These are phyloP conservation scores for Acanthopagrus latus DNA, from an alignment of 2,797 vertebrate genomes.

Conservation along the genomic window DNA sequence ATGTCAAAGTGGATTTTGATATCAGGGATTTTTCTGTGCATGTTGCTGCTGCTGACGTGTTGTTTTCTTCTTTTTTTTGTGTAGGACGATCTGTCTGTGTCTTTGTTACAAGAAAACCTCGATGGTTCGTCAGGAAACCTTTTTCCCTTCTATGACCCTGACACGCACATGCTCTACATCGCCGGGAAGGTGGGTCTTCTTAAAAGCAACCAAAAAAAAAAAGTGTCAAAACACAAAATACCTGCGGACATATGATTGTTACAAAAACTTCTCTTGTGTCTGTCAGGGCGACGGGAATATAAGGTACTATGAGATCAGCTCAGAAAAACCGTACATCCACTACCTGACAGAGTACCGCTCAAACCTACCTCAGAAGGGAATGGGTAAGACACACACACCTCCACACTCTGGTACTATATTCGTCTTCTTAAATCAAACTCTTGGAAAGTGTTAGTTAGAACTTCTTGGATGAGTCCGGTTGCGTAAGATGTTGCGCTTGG, in stretches of 20 bases:
- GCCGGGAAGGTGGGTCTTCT: slow-evolving; percentile 91
- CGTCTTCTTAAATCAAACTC: neutral
- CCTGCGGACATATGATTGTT: neutral
- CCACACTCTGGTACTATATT: neutral
- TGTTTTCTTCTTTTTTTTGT: slow-evolving; percentile 23
- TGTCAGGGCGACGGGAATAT: slow-evolving; percentile 95
- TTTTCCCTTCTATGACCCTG: slow-evolving; percentile 95
- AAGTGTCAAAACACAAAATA: neutral
- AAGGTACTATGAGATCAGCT: slow-evolving; percentile 94
- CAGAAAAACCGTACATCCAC: slow-evolving; percentile 92
- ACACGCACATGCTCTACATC: slow-evolving; percentile 98
- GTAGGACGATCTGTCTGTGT: slow-evolving; percentile 93
- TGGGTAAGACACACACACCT: slow-evolving; percentile 86
- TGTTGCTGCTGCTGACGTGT: slow-evolving; percentile 4
- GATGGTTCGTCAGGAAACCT: slow-evolving; percentile 95
- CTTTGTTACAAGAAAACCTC: slow-evolving; percentile 92
- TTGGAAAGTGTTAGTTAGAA: too few species aligned
- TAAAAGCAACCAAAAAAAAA: neutral
- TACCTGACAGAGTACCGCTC: slow-evolving; percentile 94
- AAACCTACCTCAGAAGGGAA: slow-evolving; percentile 93
- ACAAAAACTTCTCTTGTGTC: slow-evolving; percentile 6
- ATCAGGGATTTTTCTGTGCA: neutral
- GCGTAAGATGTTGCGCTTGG: too few species aligned
- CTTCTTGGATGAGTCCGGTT: too few species aligned
- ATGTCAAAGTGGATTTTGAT: slow-evolving; percentile 53